Conservation (phyloP, 2,797 vertebrate species). For the Lagorchestes hirsutus region DNA sequence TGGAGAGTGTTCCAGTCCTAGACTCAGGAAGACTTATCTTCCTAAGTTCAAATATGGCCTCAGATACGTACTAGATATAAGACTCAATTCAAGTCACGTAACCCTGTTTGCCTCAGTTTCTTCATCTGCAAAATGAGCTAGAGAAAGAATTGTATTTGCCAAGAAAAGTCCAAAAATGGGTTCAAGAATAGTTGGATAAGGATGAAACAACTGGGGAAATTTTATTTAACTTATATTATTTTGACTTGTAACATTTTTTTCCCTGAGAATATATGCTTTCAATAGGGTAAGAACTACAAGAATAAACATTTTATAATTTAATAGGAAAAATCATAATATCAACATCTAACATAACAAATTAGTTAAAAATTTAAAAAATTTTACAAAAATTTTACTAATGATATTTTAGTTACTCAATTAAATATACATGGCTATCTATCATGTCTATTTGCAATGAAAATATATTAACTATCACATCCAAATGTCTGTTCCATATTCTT, state of each 20-base stretch:
- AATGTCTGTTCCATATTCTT: neutral
- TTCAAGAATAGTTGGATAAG: too few relatives aligned
- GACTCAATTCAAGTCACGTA: too few relatives aligned
- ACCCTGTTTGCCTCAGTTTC: too few relatives aligned
- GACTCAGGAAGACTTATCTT: too few relatives aligned
- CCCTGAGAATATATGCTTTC: neutral
- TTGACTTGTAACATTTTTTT: neutral
- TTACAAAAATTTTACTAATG: neutral
- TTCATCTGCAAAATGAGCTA: too few relatives aligned
- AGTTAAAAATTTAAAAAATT: neutral
- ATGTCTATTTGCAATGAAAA: neutral
- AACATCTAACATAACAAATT: neutral
- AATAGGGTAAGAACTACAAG: neutral
- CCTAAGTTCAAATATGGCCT: too few relatives aligned
- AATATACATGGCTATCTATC: neutral
- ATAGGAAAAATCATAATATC: neutral
- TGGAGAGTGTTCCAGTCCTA: too few relatives aligned
- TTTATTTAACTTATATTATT: neutral
- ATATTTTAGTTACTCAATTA: neutral
- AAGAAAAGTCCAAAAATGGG: too few relatives aligned
- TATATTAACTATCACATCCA: neutral
- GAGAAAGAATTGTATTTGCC: too few relatives aligned
- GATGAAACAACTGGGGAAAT: neutral
- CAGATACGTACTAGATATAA: too few relatives aligned
- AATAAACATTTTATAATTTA: neutral